These are phyloP conservation scores for Melipona beecheii DNA, from an alignment of 2,888 invertebrate species.

Conservation along the genomic window DNA sequence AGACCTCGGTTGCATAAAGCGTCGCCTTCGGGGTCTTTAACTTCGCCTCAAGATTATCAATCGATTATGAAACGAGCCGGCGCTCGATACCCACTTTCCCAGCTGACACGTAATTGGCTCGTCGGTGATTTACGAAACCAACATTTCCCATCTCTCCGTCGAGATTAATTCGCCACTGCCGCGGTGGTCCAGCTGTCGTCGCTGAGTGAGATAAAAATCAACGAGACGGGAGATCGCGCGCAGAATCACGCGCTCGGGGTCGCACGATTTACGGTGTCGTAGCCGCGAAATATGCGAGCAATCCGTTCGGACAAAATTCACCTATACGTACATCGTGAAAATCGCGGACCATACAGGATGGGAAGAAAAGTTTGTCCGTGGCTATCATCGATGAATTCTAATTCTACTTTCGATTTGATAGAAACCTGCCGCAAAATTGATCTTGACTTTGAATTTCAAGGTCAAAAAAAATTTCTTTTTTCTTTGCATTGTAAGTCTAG, in stretches of 20 bases:
- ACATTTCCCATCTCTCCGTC: conserved; percentile 2
- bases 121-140: conserved; percentile 52
- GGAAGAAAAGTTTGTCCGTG: no score
- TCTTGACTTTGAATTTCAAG: no score
- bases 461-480: no score
- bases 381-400: no score
- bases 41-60: conserved; percentile 25
- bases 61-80: conserved; percentile 39
- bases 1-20: background rate
- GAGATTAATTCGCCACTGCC: conserved; percentile 35
- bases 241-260: background rate
- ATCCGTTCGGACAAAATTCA: no score
- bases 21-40: background rate
- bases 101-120: conserved; percentile 51
- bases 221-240: background rate
- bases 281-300: no score
- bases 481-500: no score
- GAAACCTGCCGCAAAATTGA: no score
- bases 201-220: conserved; percentile 18
- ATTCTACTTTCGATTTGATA: no score
- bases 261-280: no score
- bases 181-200: conserved; percentile 13
- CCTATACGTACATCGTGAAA: no score
- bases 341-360: no score
- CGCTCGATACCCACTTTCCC: conserved; percentile 42